Evolutionary conservation across 2,888 invertebrate species (phyloP).

Genomic region (Harpagoxenus sublaevis): DNA sequence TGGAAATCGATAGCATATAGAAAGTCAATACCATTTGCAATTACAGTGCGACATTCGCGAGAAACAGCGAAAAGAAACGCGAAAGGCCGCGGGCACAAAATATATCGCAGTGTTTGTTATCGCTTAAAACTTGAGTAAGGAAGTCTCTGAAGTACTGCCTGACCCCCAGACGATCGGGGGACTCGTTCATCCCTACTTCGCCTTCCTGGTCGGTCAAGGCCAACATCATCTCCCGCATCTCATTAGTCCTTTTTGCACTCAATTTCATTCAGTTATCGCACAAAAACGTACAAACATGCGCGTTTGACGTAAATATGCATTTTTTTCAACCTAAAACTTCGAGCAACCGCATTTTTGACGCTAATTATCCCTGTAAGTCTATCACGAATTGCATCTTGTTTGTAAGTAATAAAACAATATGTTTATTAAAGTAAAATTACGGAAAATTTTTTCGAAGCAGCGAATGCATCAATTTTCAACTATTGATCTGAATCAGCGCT

Average conservation of each 20-base stretch:
- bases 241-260: constrained; percentile 75
- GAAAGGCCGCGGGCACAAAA: background rate
- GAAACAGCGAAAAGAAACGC: background rate
- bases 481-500: too few species aligned
- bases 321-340: constrained; percentile 23
- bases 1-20: too few species aligned
- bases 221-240: constrained; percentile 79
- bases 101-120: constrained; percentile 46
- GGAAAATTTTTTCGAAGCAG: background rate
- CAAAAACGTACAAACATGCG: constrained; percentile 71
- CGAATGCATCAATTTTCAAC: background rate
- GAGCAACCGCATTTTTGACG: background rate
- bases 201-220: constrained; percentile 81
- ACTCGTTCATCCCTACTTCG: constrained; percentile 76
- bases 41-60: background rate
- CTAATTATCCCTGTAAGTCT: constrained; percentile 6
- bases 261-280: constrained; percentile 75
- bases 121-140: constrained; percentile 72
- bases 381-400: background rate
- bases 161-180: constrained; percentile 77
- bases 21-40: background rate
- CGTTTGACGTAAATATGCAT: constrained; percentile 59
- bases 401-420: background rate
- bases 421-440: background rate
- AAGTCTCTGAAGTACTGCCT: constrained; percentile 74